A percentile compares a stretch with the other conserved stretches of the same genome.
Conservation (phyloP, 2,113 vertebrate genomes). For the Nanorana parkeri region DNA sequence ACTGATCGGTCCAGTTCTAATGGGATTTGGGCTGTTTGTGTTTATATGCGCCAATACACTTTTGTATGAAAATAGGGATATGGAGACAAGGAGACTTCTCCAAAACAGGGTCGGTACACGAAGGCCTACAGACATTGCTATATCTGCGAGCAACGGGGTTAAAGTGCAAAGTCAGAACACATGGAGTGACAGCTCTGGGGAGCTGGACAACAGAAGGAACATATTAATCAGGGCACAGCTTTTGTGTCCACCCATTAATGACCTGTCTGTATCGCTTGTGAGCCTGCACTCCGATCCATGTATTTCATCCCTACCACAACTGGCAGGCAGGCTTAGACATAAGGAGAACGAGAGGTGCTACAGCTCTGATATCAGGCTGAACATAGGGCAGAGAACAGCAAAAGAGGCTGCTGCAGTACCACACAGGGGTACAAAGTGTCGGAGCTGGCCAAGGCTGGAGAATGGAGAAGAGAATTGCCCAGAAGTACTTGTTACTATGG, state of each 20-base stretch:
- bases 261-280: constrained; percentile 71
- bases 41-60: constrained; percentile 98
- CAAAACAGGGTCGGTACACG: constrained; percentile 65
- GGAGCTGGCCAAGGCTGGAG: constrained; percentile 90
- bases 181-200: constrained; percentile 52
- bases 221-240: constrained; percentile 54
- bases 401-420: constrained; percentile 51
- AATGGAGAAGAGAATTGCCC: constrained; percentile 76
- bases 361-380: constrained; percentile 65
- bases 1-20: constrained; percentile 91
- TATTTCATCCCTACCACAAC: constrained; percentile 52
- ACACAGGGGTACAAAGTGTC: constrained; percentile 74
- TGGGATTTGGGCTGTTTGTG: constrained; percentile 96
- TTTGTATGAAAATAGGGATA: constrained; percentile 94
- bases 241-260: constrained; percentile 30
- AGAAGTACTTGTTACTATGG: constrained; percentile 79
- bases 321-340: neutral
- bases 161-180: constrained; percentile 25
- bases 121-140: neutral
- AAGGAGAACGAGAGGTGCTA: constrained; percentile 52
- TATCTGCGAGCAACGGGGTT: constrained; percentile 2
- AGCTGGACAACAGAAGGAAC: constrained; percentile 48
- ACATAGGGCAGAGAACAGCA: constrained; percentile 59
- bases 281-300: constrained; percentile 72
- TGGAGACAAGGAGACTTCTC: constrained; percentile 89